Evolutionary conservation across 2,113 vertebrate species (phyloP).

Genomic region (Monopterus albus): DNA sequence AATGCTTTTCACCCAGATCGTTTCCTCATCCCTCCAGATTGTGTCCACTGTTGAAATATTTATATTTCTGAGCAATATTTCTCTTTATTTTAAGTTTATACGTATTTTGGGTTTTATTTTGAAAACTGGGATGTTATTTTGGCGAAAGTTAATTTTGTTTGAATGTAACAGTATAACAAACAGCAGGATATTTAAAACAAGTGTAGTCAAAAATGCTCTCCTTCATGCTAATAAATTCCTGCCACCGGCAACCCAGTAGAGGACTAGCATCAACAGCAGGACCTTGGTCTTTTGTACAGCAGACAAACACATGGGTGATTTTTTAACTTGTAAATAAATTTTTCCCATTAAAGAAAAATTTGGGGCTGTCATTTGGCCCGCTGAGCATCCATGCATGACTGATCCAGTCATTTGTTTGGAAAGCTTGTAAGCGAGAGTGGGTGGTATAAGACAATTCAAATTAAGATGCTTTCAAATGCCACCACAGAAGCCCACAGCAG

Average conservation of each 20-base stretch:
- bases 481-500: background rate
- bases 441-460: slow-evolving; percentile 14
- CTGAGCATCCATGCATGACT: slow-evolving; percentile 23
- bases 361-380: background rate
- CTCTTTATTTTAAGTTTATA: too few species aligned
- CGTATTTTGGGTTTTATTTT: too few species aligned
- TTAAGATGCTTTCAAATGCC: slow-evolving; percentile 7
- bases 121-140: too few species aligned
- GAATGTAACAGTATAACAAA: background rate
- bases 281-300: too few species aligned
- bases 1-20: too few species aligned
- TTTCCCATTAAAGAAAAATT: slow-evolving; percentile 19
- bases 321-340: slow-evolving; percentile 22
- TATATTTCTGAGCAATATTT: too few species aligned
- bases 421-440: slow-evolving; percentile 13
- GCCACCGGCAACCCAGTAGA: background rate
- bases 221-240: background rate
- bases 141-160: slow-evolving; percentile 10
- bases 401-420: slow-evolving; percentile 8
- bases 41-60: too few species aligned
- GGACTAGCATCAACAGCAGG: slow-evolving; percentile 7
- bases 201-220: background rate
- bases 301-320: background rate
- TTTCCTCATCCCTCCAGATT: too few species aligned
- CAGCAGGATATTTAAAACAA: background rate